Percentiles rank a stretch among this genome's conserved stretches.
Evolutionary conservation across 2,113 vertebrate species (phyloP).

Genomic region (Zingel zingel): DNA sequence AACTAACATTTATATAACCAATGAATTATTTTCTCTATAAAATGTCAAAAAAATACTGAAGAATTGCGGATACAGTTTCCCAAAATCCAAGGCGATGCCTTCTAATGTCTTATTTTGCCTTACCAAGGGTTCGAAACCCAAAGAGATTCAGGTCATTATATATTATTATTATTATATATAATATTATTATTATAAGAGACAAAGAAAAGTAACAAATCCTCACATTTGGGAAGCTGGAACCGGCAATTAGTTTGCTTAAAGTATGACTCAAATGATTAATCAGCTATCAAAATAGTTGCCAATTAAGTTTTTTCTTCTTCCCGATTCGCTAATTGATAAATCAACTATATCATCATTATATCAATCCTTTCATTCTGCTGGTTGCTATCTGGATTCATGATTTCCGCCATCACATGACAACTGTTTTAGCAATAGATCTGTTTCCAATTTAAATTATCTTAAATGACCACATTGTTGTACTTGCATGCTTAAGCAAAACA

Average conservation of each 20-base stretch:
- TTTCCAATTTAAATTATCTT: not conserved
- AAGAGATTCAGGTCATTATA: not conserved
- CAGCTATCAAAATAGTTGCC: not conserved
- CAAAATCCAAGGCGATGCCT: not conserved
- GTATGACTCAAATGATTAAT: not conserved
- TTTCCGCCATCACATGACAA: not conserved
- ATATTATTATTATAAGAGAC: not conserved
- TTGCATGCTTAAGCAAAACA: not conserved
- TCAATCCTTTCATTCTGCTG: not conserved
- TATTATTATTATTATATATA: too few species aligned
- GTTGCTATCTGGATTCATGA: not conserved
- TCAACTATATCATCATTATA: not conserved
- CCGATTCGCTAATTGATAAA: too few species aligned
- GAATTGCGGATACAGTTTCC: not conserved
- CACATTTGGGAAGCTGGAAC: not conserved
- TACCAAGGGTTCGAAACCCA: not conserved
- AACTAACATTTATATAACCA: constrained; percentile 1
- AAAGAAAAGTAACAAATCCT: not conserved
- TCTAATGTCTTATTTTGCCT: not conserved
- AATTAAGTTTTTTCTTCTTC: not conserved
- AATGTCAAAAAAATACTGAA: not conserved
- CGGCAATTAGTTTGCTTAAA: not conserved
- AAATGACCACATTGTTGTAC: not conserved
- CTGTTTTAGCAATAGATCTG: not conserved
- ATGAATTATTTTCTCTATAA: not conserved